Evolutionary conservation across 2,113 vertebrate species (phyloP), one percentile per base, ranked within the genome.

Genomic region (Toxotes chatareus): DNA sequence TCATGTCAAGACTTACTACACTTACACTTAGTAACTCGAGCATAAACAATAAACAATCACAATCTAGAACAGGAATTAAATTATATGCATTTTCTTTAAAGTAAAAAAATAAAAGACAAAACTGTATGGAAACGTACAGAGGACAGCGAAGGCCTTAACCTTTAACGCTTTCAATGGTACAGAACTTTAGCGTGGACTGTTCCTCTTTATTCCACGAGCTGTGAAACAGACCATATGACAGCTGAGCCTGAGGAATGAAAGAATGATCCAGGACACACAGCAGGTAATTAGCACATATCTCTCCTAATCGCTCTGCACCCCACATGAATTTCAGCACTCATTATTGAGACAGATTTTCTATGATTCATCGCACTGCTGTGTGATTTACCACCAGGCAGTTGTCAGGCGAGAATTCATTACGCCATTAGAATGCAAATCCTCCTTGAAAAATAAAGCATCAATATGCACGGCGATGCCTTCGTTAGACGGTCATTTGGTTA

Each of bases 341-440:
- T 85, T 76, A 89, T 36, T 61, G 73, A 77, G 81, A 88, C 83
- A 79, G 78, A 91, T 90, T 85, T 77, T 83, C 79, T 77, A 38
- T 88, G 76, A 94, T 85, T 90, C 85, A 84, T 89, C 31, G 31
- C 57, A 1, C 61, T 23, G 80, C 66, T 73, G 63, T 74, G 63
- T 67, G 83, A 86, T 87, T 85, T 84, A 83, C 53, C 78, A 79
- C 17, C 74, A 88, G 59, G 85, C 64, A 74, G 80, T 80, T 68
- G 68, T 82, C 88, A 71, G 72, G 75, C 16, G 56, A 84, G 81
- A 86, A 87, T 79, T 82, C 71, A 78, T 87, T 68, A 81, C 53
- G 23, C 72, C 72, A 75, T 84, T 76, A 87, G 89, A 74, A 93
- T 78, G 81, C 85, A 90, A 91, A 93, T 88, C 74, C 71, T 76